These are phyloP conservation scores for Drosophila merina DNA, from an alignment of 2,888 invertebrate genomes.

Conservation along the genomic window DNA sequence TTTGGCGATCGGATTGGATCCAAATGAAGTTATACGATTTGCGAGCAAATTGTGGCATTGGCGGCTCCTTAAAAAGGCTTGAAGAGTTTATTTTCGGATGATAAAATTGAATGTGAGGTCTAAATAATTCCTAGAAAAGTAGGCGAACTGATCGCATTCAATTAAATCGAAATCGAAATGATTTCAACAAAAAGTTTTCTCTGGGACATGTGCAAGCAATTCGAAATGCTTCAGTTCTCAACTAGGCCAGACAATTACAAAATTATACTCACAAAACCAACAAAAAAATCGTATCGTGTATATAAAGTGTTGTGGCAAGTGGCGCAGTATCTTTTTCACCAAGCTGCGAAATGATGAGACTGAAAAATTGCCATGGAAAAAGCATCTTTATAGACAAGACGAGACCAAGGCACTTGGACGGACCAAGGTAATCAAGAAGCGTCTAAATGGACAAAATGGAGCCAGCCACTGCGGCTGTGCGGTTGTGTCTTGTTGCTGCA, in stretches of 20 bases:
- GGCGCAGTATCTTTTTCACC: constrained; percentile 61
- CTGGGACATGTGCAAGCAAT: constrained; percentile 41
- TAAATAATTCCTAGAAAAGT: constrained; percentile 8
- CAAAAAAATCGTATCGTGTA: constrained; percentile 29
- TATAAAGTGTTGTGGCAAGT: constrained; percentile 12
- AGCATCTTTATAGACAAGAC: constrained; percentile 61
- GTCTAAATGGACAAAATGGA: constrained; percentile 77
- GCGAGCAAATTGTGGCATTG: constrained; percentile 30
- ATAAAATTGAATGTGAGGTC: background rate
- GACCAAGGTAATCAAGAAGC: constrained; percentile 73
- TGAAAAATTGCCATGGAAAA: constrained; percentile 47
- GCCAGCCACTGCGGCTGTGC: constrained; percentile 47
- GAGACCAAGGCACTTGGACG: constrained; percentile 24
- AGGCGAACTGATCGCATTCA: constrained; percentile 7
- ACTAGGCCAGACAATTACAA: constrained; percentile 69
- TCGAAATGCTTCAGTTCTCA: constrained; percentile 53
- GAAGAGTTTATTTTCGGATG: constrained; percentile 9
- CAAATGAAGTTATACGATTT: constrained; percentile 46
- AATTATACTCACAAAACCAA: constrained; percentile 50
- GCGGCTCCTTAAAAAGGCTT: constrained; percentile 34
- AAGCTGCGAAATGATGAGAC: constrained; percentile 58
- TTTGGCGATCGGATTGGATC: constrained; percentile 2
- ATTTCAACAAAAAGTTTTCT: constrained; percentile 9
- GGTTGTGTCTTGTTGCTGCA: background rate
- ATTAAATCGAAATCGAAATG: constrained; percentile 13